Evolutionary conservation across 2,797 vertebrate species (phyloP), one percentile per base, ranked within the genome.

Genomic region (Chelonia mydas): DNA sequence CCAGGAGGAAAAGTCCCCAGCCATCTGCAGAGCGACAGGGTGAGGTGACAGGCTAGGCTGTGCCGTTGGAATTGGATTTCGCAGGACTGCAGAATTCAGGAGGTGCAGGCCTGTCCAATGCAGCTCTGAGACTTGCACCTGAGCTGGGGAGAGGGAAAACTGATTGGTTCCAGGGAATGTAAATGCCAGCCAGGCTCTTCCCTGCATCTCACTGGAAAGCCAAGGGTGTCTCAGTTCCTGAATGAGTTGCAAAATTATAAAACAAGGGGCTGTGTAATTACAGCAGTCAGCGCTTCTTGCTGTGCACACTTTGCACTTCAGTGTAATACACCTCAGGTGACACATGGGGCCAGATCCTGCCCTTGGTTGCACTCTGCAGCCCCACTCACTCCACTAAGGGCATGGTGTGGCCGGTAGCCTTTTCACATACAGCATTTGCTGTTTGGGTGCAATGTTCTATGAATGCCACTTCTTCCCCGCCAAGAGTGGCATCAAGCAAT

Each of bases 161-260:
- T 74, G 45, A 15, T 37, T 89, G 90, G 37, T 55, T 6, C 7
- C 37, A 50, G 54, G 49, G n/a, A 74, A 31, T 0, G 83, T 5
- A 5, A 83, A 68, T 85, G 49, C 88, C 1, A 3, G 23, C 41
- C 28, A 3, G 27, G 68, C 37, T n/a, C 68, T 55, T 33, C 28
- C 80, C 3, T 0, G n/a, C 37, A 4, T 55, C 78, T 37, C 0
- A 1, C 81, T 12, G 74, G 84, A 59, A 53, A 37, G 82, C 79
- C 21, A 50, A 3, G 0, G 17, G 33, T 23, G 55, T 51, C 84
- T 55, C 3, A 2, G 0, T 1, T 2, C 49, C 0, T 0, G 25
- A 11, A 33, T 7, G 3, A 19, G 28, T 74, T 1, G 31, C 37
- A 4, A 57, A 54, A 41, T 45, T 3, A 45, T n/a, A 7, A 11